These are phyloP conservation scores for Loris lydekkerianus DNA, from an alignment of 2,797 vertebrate species.

Conservation along the genomic window DNA sequence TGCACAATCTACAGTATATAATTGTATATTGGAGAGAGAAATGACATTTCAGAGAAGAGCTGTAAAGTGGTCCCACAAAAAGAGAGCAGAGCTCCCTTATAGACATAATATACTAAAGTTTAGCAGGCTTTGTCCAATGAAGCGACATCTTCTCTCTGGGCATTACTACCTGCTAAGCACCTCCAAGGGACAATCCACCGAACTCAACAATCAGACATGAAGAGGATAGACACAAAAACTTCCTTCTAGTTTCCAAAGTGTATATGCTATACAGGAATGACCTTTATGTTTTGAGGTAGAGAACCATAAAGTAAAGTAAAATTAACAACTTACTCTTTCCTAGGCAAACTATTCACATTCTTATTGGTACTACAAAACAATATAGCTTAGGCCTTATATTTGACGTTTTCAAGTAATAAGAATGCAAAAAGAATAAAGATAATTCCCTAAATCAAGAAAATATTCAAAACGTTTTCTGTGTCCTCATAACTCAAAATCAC, in stretches of 20 bases:
- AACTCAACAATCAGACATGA: slow-evolving; percentile 12
- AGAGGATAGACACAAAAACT: background rate
- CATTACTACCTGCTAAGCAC: background rate
- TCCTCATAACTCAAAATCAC: slow-evolving; percentile 24
- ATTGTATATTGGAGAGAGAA: background rate
- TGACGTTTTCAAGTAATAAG: slow-evolving; percentile 24
- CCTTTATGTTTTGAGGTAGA: background rate
- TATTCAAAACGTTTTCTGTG: background rate
- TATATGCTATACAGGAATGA: background rate
- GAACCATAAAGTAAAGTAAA: background rate
- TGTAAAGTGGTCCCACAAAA: background rate
- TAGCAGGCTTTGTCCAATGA: background rate
- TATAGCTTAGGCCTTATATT: background rate
- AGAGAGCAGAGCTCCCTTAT: background rate
- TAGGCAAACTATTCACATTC: background rate
- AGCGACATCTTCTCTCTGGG: background rate
- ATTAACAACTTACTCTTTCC: background rate
- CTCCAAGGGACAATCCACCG: background rate
- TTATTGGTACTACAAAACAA: background rate
- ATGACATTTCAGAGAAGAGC: background rate
- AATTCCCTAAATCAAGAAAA: slow-evolving; percentile 19
- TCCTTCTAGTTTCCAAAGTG: background rate
- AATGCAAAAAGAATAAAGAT: slow-evolving; percentile 10
- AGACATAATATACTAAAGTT: background rate
- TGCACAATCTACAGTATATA: background rate